phyloP scores from a whole-genome alignment of 2,888 invertebrate species.

The Spilosoma lubricipeda region DNA sequence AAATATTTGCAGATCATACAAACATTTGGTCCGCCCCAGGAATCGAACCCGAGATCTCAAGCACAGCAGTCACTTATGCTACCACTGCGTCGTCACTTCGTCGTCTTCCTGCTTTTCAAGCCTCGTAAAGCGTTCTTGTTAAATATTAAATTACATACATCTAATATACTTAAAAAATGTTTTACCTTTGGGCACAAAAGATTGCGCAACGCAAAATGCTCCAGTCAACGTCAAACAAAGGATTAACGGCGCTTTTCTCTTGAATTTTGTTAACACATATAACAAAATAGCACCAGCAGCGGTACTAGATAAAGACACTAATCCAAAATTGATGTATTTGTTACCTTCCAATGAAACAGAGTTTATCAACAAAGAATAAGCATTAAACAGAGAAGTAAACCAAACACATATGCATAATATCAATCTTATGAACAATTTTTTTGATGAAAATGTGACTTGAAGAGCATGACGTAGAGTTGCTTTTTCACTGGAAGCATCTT shows the following conservation, averaged over 20 bases:
- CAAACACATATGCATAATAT: constrained; percentile 66
- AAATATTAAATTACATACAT: neutral
- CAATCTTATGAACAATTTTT: constrained; percentile 58
- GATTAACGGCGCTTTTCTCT: constrained; percentile 77
- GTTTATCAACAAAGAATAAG: constrained; percentile 89
- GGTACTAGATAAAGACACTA: constrained; percentile 85
- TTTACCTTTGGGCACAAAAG: constrained; percentile 37
- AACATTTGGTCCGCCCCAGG: too few species aligned
- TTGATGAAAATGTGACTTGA: constrained; percentile 54
- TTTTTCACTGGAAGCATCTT: constrained; percentile 41
- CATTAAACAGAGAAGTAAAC: constrained; percentile 74
- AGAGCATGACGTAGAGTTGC: constrained; percentile 23
- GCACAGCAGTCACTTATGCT: too few species aligned
- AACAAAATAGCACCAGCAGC: constrained; percentile 85
- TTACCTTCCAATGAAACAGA: constrained; percentile 90
- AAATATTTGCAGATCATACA: too few species aligned
- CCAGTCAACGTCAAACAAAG: constrained; percentile 35
- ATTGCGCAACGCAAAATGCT: constrained; percentile 35
- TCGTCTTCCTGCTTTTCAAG: neutral
- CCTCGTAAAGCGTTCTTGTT: neutral
- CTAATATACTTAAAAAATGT: neutral
- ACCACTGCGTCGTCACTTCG: too few species aligned
- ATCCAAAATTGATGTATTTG: constrained; percentile 90
- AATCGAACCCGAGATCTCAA: too few species aligned
- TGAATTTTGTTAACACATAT: constrained; percentile 79